Conservation (phyloP, 2,113 vertebrate genomes). For the Sisor rabdophorus region DNA sequence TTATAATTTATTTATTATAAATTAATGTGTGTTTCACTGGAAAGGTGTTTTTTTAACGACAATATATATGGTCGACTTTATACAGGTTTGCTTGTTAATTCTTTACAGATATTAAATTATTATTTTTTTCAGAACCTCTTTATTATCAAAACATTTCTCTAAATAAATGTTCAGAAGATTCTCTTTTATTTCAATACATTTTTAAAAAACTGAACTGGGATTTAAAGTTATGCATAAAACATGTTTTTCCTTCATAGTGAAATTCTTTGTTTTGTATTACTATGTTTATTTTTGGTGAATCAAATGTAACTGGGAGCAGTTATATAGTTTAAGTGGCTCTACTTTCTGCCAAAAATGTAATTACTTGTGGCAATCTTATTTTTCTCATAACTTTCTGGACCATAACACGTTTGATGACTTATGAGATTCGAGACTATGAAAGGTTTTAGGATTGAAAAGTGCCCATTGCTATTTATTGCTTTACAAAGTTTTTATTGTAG, state of each 20-base stretch:
- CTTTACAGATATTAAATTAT: neutral
- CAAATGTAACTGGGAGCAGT: neutral
- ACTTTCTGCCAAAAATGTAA: neutral
- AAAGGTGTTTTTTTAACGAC: neutral
- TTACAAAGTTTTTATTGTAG: neutral
- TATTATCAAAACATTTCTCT: neutral
- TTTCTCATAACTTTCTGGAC: neutral
- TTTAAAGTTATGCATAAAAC: too few relatives aligned
- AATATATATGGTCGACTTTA: neutral
- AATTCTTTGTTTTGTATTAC: neutral
- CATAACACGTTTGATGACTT: neutral
- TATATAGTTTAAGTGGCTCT: neutral
- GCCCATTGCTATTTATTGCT: constrained; percentile 10
- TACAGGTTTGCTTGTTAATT: neutral
- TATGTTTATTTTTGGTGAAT: neutral
- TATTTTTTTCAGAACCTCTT: neutral
- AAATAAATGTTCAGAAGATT: neutral
- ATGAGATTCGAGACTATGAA: constrained; percentile 18
- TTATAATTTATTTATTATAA: too few relatives aligned
- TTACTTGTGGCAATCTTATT: too few relatives aligned
- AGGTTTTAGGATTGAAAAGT: constrained; percentile 23
- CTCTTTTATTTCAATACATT: neutral
- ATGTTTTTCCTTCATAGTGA: neutral
- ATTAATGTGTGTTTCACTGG: neutral
- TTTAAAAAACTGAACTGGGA: neutral